Evolutionary conservation across 2,113 vertebrate species (phyloP), one percentile per base, ranked within the genome.

Genomic region (Apodemus sylvaticus): DNA sequence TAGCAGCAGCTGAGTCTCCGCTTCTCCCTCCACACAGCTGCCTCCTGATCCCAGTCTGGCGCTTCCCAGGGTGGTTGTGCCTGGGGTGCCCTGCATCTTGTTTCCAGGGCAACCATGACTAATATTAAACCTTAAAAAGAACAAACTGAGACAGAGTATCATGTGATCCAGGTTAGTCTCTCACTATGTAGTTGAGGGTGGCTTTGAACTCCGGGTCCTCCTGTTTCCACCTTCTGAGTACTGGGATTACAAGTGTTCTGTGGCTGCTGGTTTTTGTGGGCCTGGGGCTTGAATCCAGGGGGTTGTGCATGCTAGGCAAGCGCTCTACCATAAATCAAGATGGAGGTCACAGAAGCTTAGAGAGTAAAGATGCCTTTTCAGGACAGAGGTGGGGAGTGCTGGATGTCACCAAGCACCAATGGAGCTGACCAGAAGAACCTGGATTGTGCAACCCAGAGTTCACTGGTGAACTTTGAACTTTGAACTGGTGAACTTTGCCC

Each of bases 361-460:
- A 34, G 76, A 71, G 42, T 31, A 81, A 39, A 85, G 74, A 31
- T 34, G 9, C 4, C 11, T 55, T 93, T 62, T 87, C 39, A 83
- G 51, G 55, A 55, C 22, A 51, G 73, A 58, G 48, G 45, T 39
- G 16, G 31, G 4, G 0, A 16, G 16, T 34, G 7, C 60, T 86
- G 82, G 58, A 48, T 66, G 60, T 45, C 60, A 86, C 60, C 81
- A 42, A 45, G n/a, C n/a, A 55, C 68, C 20, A 24, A 29, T 36
- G 4, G 1, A 22, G 10, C 1, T 7, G 51, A 60, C 53, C 0
- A 3, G 20, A 16, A 45, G 58, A 1, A 0, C 64, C 66, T 2
- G 3, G 5, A 26, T 17, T 82, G 20, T 81, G 60, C 36, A 26
- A 66, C 3, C 22, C 74, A 45, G 45, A 19, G 42, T 73, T 82